phyloP scores from a whole-genome alignment of 2,797 vertebrate species.

The Sardinella longiceps region DNA sequence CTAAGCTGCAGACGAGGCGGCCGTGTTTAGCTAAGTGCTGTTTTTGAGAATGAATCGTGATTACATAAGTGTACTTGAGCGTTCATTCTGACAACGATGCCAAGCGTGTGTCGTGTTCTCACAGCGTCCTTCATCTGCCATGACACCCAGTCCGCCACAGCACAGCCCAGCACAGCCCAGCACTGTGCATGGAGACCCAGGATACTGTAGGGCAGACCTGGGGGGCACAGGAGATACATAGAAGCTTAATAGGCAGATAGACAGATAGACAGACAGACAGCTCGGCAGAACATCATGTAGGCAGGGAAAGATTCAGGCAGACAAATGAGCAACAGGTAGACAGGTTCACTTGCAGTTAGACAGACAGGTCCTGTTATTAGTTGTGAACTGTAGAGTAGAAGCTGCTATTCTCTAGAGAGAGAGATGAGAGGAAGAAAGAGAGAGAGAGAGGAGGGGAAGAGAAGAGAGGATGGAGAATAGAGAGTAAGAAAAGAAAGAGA shows the following conservation, averaged over 20 bases:
- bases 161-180: no score
- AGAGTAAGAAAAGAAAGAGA: no score
- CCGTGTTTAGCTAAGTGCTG: background rate
- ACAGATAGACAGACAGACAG: background rate
- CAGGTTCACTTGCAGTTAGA: background rate
- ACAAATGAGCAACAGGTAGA: background rate
- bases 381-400: no score
- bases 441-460: no score
- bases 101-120: background rate
- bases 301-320: background rate
- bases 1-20: background rate
- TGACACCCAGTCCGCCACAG: no score
- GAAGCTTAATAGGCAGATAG: no score
- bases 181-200: background rate
- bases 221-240: no score
- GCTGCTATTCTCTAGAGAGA: no score
- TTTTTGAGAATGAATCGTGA: constrained; percentile 24
- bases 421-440: no score
- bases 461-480: no score
- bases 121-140: background rate
- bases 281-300: background rate
- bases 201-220: no score
- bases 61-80: constrained; percentile 7
- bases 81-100: background rate
- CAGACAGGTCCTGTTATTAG: no score